Base-by-base conservation (phyloP, 2,797 vertebrate genomes). In the Spea hammondii region DNA sequence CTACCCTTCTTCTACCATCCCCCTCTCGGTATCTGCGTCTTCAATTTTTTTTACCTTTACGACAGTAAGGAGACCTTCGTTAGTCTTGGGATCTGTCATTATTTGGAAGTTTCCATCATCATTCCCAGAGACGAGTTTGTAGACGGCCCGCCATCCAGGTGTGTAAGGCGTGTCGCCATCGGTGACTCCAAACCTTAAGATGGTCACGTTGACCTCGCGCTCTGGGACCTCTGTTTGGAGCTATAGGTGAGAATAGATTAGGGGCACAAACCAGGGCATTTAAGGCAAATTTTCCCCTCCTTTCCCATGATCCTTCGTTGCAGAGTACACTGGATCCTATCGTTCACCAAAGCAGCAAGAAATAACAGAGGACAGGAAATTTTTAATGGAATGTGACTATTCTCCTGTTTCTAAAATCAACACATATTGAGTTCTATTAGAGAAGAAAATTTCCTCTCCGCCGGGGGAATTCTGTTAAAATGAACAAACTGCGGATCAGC, bases 51-150 rank as follows among this genome's bases (percentile, higher is more conserved):
- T 62, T 88, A 93, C 93, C 91, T 92, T 92, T n/a, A 86, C 5
- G n/a, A 92, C 83, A 47, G 65, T 86, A 49, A 93, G 70, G 6
- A 92, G 65, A 50, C 92, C 92, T 2, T 93, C 88, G 4, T 94
- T 94, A 11, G 92, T 92, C 32, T 82, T 32, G 1, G 83, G 84
- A 69, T 93, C 88, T 0, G 90, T 92, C 4, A 8, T 8, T 47
- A 93, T 89, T 59, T 57, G 79, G 72, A 89, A 93, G 80, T 88
- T 82, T 0, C 86, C 79, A 0, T 84, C 51, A 4, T 74, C 4
- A 65, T 92, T 87, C 78, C 86, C 90, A 1, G 7, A 17, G 0
- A 87, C 70, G 54, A 93, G 88, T 9, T 46, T 44, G 74, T 84
- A 93, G 74, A 83, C 85, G 0, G 84, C 90, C 59, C 46, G 91